A percentile compares a stretch with the other conserved stretches of the same genome.
Conservation (phyloP, 2,797 vertebrate genomes). For the Lithobates pipiens region DNA sequence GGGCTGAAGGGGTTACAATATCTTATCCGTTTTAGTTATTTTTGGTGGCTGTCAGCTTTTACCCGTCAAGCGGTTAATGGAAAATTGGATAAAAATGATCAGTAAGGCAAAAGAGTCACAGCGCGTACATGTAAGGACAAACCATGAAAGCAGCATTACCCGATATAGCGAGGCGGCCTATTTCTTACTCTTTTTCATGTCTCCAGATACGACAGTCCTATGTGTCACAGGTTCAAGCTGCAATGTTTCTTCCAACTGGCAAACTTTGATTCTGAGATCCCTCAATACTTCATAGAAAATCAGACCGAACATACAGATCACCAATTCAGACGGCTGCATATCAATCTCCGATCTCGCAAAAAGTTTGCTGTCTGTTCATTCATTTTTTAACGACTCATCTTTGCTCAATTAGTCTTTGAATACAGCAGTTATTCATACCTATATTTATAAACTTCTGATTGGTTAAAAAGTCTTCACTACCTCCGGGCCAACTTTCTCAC, state of each 20-base stretch:
- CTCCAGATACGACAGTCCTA: too few relatives aligned
- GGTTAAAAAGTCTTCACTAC: conserved; percentile 52
- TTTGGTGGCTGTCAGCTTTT: too few relatives aligned
- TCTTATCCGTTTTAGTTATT: too few relatives aligned
- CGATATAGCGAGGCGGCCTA: too few relatives aligned
- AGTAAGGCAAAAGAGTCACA: too few relatives aligned
- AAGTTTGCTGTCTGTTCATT: conserved; percentile 55
- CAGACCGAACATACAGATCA: conserved; percentile 26
- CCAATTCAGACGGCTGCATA: conserved; percentile 34
- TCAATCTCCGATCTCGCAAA: conserved; percentile 29
- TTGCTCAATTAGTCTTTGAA: conserved; percentile 56
- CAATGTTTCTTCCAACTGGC: not conserved
- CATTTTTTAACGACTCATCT: conserved; percentile 58
- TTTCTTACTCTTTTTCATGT: too few relatives aligned
- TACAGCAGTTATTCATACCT: conserved; percentile 58
- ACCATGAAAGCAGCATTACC: too few relatives aligned
- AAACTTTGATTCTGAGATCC: not conserved
- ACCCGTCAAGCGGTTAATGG: too few relatives aligned
- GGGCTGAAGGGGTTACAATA: too few relatives aligned
- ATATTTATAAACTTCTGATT: conserved; percentile 60
- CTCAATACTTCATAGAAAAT: conserved; percentile 25
- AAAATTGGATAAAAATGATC: too few relatives aligned
- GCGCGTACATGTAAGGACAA: too few relatives aligned
- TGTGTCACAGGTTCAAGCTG: not conserved
- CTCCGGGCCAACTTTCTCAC: conserved; percentile 60